These are phyloP conservation scores for Mnemiopsis leidyi DNA, from an alignment of 37 sponge, comb jelly and placozoan genomes.

Conservation along the genomic window DNA sequence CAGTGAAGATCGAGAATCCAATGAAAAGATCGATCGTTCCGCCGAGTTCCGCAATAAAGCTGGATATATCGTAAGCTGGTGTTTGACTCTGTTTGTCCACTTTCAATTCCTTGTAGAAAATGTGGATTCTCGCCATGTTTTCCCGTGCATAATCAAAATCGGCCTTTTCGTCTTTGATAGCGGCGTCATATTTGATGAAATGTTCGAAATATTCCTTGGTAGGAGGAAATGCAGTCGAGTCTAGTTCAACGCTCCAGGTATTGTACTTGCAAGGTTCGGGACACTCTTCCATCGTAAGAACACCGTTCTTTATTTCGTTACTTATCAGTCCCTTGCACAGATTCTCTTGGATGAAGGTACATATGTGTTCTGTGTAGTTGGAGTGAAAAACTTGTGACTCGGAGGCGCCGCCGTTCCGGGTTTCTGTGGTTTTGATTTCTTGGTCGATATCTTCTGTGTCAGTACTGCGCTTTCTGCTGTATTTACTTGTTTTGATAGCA, in stretches of 20 bases:
- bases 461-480: background rate
- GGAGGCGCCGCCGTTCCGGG: background rate
- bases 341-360: background rate
- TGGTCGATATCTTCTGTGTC: background rate
- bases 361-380: background rate
- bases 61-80: background rate
- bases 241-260: background rate
- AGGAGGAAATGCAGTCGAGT: background rate
- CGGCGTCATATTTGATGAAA: background rate
- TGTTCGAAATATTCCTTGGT: background rate
- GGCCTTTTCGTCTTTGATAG: background rate
- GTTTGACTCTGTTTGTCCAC: background rate
- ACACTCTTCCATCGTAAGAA: background rate
- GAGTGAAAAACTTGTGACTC: background rate
- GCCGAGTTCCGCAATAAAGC: conserved; percentile 8
- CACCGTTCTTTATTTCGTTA: background rate
- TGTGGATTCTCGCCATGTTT: conserved; percentile 30
- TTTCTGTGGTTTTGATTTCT: background rate
- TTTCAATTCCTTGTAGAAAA: background rate
- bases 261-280: background rate
- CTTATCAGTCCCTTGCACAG: background rate
- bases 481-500: background rate
- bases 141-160: background rate
- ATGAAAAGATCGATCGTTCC: conserved; percentile 21
- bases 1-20: conserved; percentile 48